Percentiles rank a stretch among this genome's conserved stretches.
These are phyloP conservation scores for Drosophila prolongata DNA, from an alignment of 2,888 invertebrate species.

Conservation along the genomic window DNA sequence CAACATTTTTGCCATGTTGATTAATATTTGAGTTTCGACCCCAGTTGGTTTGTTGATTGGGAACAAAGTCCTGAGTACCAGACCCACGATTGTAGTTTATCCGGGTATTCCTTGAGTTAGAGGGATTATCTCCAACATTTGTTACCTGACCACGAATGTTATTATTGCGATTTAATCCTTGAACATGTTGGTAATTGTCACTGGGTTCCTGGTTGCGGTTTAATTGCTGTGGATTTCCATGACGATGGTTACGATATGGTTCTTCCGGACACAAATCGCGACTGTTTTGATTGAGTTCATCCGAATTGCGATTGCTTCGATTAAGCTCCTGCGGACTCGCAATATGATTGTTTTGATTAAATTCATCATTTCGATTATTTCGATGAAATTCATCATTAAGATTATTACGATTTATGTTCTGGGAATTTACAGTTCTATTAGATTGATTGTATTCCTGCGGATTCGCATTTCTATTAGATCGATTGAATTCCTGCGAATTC, in stretches of 20 bases:
- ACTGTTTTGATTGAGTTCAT: constrained; percentile 1
- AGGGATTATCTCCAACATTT: not conserved
- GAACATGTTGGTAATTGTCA: not conserved
- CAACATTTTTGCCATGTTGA: not conserved
- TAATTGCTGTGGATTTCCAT: not conserved
- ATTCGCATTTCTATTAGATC: not conserved
- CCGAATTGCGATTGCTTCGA: not conserved
- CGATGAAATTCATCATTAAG: not conserved
- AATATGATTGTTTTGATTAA: not conserved
- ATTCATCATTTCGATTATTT: constrained; percentile 14
- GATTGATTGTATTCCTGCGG: not conserved
- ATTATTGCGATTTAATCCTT: not conserved
- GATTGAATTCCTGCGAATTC: not conserved
- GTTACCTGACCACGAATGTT: not conserved
- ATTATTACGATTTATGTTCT: constrained; percentile 5
- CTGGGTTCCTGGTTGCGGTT: not conserved
- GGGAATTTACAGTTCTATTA: not conserved
- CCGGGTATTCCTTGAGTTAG: not conserved
- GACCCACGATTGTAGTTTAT: not conserved
- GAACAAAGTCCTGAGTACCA: not conserved
- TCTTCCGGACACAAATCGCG: not conserved
- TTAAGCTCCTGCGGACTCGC: not conserved
- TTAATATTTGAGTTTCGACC: constrained; percentile 3
- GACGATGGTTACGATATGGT: not conserved
- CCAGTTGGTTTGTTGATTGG: not conserved